A percentile compares a stretch with the other conserved stretches of the same genome.
Evolutionary conservation across 2,888 invertebrate genomes (phyloP).

Genomic region (Bellardia pandia): DNA sequence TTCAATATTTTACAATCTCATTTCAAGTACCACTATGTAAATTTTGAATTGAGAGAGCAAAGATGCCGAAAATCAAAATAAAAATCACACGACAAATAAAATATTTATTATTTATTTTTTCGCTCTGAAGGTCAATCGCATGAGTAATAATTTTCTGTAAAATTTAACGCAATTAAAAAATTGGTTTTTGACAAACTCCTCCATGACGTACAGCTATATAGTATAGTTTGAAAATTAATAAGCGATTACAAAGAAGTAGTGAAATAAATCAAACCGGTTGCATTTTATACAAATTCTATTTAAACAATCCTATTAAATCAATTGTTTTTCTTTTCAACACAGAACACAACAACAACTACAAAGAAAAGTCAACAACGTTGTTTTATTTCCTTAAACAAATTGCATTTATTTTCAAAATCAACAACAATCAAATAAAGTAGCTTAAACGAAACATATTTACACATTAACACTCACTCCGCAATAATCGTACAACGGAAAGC

Average conservation of each 20-base stretch:
- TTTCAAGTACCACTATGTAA: neutral
- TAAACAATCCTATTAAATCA: slow-evolving; percentile 53
- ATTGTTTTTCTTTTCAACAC: slow-evolving; percentile 30
- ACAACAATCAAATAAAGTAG: slow-evolving; percentile 21
- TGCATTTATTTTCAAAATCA: slow-evolving; percentile 58
- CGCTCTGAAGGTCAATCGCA: slow-evolving; percentile 50
- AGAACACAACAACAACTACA: slow-evolving; percentile 11
- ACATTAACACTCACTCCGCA: neutral
- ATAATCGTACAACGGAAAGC: slow-evolving; percentile 30
- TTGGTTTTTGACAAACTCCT: slow-evolving; percentile 19
- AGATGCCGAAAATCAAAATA: neutral
- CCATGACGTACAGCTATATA: neutral
- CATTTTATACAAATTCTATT: slow-evolving; percentile 21
- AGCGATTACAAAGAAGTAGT: slow-evolving; percentile 9
- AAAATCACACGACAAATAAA: slow-evolving; percentile 18
- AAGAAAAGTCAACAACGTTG: slow-evolving; percentile 27
- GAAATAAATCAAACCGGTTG: slow-evolving; percentile 52
- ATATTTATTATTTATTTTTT: slow-evolving; percentile 21
- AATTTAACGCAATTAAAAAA: neutral
- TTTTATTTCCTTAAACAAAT: slow-evolving; percentile 68
- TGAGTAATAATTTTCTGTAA: slow-evolving; percentile 29
- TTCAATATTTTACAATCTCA: neutral
- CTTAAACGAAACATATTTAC: slow-evolving; percentile 5
- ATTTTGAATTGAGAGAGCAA: neutral
- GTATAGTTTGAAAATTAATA: slow-evolving; percentile 17